Evolutionary conservation across 2,888 invertebrate species (phyloP).

Genomic region (Hemithea aestivaria): DNA sequence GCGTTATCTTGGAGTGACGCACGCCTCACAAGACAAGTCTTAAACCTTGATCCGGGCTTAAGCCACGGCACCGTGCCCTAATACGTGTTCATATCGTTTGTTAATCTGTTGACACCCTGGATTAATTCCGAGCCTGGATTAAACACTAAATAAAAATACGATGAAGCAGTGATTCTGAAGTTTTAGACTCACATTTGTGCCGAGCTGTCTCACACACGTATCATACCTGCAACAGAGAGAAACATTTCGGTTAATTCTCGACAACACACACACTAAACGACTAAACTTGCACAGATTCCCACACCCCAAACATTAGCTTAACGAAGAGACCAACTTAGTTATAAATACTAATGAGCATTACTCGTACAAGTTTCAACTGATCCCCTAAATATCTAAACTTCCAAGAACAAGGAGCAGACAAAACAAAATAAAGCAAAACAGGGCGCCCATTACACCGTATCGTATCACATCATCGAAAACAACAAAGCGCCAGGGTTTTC

Average conservation of each 20-base stretch:
- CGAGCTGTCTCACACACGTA: too few species aligned
- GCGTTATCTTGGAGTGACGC: conserved; percentile 20
- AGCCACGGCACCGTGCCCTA: not conserved
- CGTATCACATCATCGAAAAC: conserved; percentile 13
- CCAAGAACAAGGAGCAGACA: conserved; percentile 4
- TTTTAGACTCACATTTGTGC: too few species aligned
- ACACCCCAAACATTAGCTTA: conserved; percentile 7
- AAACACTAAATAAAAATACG: too few species aligned
- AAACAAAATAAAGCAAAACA: conserved; percentile 14
- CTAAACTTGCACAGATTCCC: conserved; percentile 2
- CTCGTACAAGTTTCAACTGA: conserved; percentile 7
- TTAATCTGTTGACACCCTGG: conserved; percentile 19
- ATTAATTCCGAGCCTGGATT: not conserved
- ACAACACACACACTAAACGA: conserved; percentile 3
- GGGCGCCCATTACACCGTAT: conserved; percentile 20
- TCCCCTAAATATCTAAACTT: conserved; percentile 15
- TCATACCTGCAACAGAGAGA: conserved; percentile 16
- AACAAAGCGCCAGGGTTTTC: conserved; percentile 11
- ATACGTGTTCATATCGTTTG: conserved; percentile 3
- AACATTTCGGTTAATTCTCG: conserved; percentile 3
- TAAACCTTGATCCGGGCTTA: conserved; percentile 24
- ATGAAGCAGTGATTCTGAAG: too few species aligned
- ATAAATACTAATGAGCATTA: conserved; percentile 14
- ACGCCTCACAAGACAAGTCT: conserved; percentile 18
- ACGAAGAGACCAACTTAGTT: conserved; percentile 10